These are phyloP conservation scores for Lepidostoma basale DNA, from an alignment of 1,140 invertebrate genomes.

Conservation along the genomic window DNA sequence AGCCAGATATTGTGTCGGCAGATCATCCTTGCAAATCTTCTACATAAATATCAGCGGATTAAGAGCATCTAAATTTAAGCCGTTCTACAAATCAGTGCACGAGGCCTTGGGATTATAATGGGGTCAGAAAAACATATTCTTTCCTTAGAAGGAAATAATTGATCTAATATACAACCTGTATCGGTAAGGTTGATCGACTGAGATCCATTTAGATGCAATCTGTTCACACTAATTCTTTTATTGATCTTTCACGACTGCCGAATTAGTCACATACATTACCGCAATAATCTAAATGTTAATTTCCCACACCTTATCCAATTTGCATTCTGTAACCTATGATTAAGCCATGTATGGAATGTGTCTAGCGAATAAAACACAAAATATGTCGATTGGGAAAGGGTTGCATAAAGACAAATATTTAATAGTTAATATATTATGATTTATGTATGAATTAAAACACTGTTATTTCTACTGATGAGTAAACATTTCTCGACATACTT, in stretches of 20 bases:
- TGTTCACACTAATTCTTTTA: conserved; percentile 22
- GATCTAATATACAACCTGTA: not conserved
- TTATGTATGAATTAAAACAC: too few relatives aligned
- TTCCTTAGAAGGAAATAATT: conserved; percentile 9
- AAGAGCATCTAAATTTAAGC: not conserved
- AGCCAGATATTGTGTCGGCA: too few relatives aligned
- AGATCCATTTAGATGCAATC: conserved; percentile 38
- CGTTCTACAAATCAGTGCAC: not conserved
- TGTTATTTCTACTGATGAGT: too few relatives aligned
- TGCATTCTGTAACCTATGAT: not conserved
- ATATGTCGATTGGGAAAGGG: too few relatives aligned
- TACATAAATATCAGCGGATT: too few relatives aligned
- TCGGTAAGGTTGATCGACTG: not conserved
- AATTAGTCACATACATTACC: conserved; percentile 36
- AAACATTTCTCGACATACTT: too few relatives aligned
- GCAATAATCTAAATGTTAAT: conserved; percentile 37
- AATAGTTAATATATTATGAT: too few relatives aligned
- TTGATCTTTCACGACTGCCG: conserved; percentile 42
- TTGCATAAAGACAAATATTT: too few relatives aligned
- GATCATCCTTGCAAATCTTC: too few relatives aligned
- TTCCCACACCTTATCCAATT: conserved; percentile 6
- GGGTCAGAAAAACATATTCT: conserved; percentile 2
- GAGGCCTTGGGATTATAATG: not conserved
- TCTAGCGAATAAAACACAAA: too few relatives aligned
- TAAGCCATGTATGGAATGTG: too few relatives aligned